Conservation (phyloP, 2,888 invertebrate species). For the Heterodera filipjevi region DNA sequence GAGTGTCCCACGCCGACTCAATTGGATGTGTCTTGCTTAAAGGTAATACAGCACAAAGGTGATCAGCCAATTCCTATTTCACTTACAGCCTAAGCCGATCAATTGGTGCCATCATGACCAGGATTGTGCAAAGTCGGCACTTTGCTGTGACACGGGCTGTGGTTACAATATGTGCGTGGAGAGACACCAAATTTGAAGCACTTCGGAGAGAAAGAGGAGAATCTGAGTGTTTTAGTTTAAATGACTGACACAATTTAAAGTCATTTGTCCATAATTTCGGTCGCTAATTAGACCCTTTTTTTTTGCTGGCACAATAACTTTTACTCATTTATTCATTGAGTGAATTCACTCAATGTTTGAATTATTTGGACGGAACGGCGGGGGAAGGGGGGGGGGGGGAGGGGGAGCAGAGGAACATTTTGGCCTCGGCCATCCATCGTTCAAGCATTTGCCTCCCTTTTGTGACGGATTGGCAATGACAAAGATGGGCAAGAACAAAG, state of each 20-base stretch:
- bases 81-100: slow-evolving; percentile 28
- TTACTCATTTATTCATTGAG: too few relatives aligned
- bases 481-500: background rate
- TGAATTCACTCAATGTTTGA: slow-evolving; percentile 75
- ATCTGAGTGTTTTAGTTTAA: background rate
- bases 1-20: slow-evolving; percentile 37
- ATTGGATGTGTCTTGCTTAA: slow-evolving; percentile 14
- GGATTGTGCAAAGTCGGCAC: slow-evolving; percentile 32
- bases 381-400: slow-evolving; percentile 81
- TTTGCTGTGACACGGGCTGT: slow-evolving; percentile 41
- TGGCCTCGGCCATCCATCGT: background rate
- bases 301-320: background rate
- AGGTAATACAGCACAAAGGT: background rate
- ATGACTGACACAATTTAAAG: too few relatives aligned
- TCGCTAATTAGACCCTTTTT: background rate
- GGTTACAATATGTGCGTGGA: slow-evolving; percentile 33
- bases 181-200: slow-evolving; percentile 24
- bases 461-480: slow-evolving; percentile 6
- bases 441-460: background rate
- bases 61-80: background rate
- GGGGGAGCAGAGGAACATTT: slow-evolving; percentile 71
- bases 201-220: background rate
- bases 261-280: background rate
- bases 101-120: slow-evolving; percentile 40
- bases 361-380: too few relatives aligned